Evolutionary conservation across 2,888 invertebrate species (phyloP).

Genomic region (Sinodicranocentrus sp.): DNA sequence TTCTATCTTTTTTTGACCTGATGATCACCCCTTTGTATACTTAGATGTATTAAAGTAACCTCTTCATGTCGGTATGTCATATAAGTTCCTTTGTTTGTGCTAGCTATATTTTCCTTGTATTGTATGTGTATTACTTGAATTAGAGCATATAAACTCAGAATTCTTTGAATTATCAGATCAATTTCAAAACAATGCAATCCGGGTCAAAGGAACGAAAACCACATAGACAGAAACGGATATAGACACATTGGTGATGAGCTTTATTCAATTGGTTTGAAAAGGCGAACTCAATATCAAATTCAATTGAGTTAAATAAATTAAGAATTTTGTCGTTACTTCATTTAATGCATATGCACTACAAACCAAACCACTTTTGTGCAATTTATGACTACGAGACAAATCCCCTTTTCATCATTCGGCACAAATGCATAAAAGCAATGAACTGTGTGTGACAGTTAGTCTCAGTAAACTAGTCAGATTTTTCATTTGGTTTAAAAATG

Average conservation of each 20-base stretch:
- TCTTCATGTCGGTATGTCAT: neutral
- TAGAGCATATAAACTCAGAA: neutral
- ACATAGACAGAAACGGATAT: conserved; percentile 27
- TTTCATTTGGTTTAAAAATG: neutral
- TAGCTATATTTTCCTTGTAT: neutral
- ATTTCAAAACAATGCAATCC: conserved; percentile 34
- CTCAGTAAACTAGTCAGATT: neutral
- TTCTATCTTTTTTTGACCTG: conserved; percentile 23
- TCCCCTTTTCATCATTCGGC: neutral
- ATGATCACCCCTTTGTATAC: neutral
- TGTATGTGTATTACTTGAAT: neutral
- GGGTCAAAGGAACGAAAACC: conserved; percentile 5
- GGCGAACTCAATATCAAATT: neutral
- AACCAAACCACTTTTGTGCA: neutral
- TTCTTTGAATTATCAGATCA: conserved; percentile 39
- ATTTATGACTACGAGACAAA: no score
- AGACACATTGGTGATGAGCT: conserved; percentile 25
- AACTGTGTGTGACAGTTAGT: conserved; percentile 20
- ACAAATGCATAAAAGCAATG: conserved; percentile 10
- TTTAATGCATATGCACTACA: no score
- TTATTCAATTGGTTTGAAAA: conserved; percentile 1
- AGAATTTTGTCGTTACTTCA: neutral
- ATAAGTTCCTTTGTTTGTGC: no score
- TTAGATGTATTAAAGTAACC: neutral
- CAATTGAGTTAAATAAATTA: conserved; percentile 37